Evolutionary conservation across 2,113 vertebrate genomes (phyloP).

Genomic region (Scolopax mira): DNA sequence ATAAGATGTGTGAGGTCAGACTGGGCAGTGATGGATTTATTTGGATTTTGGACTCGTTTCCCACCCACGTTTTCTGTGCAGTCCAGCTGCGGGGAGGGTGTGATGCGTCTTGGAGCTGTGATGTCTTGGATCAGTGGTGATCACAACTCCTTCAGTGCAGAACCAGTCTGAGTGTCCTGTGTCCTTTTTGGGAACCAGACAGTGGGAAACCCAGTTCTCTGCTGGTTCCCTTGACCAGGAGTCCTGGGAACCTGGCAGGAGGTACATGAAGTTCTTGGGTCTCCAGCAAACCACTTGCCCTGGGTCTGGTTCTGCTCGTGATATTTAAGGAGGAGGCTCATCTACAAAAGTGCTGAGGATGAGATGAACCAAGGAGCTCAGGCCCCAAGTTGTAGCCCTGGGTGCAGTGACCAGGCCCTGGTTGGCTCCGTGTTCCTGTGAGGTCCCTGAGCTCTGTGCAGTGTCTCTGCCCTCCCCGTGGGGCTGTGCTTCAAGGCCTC

Average conservation of each 20-base stretch:
- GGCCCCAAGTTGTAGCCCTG: not conserved
- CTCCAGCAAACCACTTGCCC: not conserved
- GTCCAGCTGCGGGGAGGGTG: not conserved
- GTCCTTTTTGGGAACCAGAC: not conserved
- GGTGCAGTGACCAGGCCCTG: not conserved
- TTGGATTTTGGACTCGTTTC: not conserved
- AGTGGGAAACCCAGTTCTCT: not conserved
- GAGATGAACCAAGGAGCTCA: not conserved
- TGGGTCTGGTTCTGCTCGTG: not conserved
- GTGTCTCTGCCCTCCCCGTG: not conserved
- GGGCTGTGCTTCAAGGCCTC: not conserved
- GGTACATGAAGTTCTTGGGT: not conserved
- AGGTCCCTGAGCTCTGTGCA: not conserved
- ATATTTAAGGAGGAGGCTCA: not conserved
- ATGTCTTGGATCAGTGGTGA: not conserved
- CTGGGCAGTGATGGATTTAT: slow-evolving; percentile 46
- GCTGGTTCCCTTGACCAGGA: not conserved
- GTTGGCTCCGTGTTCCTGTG: not conserved
- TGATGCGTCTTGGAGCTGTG: not conserved
- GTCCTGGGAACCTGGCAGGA: not conserved
- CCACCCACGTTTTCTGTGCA: not conserved
- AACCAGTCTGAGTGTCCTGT: not conserved
- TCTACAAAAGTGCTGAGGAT: not conserved
- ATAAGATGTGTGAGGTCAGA: not conserved
- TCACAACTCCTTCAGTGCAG: not conserved